Evolutionary conservation across 2,888 invertebrate species (phyloP), one percentile per base, ranked within the genome.

Genomic region (Rhyacophila evoluta): DNA sequence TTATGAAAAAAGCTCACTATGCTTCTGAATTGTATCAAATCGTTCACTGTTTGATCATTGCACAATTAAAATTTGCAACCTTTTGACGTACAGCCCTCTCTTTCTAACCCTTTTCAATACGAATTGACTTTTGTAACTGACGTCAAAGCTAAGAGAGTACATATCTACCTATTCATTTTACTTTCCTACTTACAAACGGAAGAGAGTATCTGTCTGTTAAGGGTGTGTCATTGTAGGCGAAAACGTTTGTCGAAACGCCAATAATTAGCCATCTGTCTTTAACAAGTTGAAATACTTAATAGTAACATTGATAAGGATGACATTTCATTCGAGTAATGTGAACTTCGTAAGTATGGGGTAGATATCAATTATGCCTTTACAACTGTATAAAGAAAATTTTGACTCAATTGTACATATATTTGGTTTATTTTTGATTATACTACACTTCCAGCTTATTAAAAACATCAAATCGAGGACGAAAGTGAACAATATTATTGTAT

Each of bases 21-120:
- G n/a, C 5, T 39, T 39, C 15, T 39, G 8, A 15, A 1, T 19
- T 15, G 25, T 19, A 0, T 74, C 67, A 28, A 67, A 74, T 33
- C 55, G 28, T 8, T 41, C 38, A 6, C 36, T 68, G 74, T 81
- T 81, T 81, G 81, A 81, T 81, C 81, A 77, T 79, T 81, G 37
- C 73, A 36, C 79, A 79, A 81, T 79, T 78, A 79, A 79, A 79
- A 75, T 78, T 36, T 72, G 71, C 79, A 68, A 70, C 72, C 79
- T 36, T 75, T 67, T 72, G 72, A n/a, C 69, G 33, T 68, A 25
- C 27, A 28, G 25, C 72, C 75, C 75, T 41, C 36, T n/a, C 67
- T 72, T 39, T 29, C 75, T n/a, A n/a, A n/a, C n/a, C n/a, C 33
- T 41, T 25, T 74, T 74, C 38, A 41, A n/a, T n/a, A 71, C 10